Conservation (phyloP, 2,888 invertebrate species). For the Herminia tarsipennalis region DNA sequence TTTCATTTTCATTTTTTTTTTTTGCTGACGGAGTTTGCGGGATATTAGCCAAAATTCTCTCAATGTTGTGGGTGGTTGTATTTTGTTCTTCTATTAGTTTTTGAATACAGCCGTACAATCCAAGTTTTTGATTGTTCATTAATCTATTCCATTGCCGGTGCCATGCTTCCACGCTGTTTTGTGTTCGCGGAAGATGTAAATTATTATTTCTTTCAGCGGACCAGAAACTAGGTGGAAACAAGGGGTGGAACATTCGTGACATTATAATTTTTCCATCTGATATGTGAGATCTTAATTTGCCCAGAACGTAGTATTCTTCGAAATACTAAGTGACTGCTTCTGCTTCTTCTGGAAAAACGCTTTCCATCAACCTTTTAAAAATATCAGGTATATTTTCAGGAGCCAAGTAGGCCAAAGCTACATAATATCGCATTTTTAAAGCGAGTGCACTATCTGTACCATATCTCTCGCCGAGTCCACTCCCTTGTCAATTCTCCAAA, state of each 20-base stretch:
- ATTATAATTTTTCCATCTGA: background rate
- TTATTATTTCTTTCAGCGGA: background rate
- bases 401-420: background rate
- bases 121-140: background rate
- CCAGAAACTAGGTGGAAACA: conserved; percentile 2
- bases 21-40: background rate
- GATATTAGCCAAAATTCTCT: conserved; percentile 3
- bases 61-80: background rate
- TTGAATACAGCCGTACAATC: conserved; percentile 1
- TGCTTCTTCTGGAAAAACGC: conserved; percentile 2
- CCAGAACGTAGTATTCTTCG: background rate
- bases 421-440: background rate
- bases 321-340: background rate
- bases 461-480: background rate
- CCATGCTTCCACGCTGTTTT: conserved; percentile 1
- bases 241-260: background rate
- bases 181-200: background rate
- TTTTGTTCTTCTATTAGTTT: background rate
- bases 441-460: background rate
- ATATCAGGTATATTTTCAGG: background rate
- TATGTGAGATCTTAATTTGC: background rate
- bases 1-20: background rate
- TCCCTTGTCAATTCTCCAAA: background rate
- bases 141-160: conserved; percentile 1
- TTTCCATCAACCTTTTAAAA: background rate